Evolutionary conservation across 2,797 vertebrate species (phyloP).

Genomic region (Hirundo rustica): DNA sequence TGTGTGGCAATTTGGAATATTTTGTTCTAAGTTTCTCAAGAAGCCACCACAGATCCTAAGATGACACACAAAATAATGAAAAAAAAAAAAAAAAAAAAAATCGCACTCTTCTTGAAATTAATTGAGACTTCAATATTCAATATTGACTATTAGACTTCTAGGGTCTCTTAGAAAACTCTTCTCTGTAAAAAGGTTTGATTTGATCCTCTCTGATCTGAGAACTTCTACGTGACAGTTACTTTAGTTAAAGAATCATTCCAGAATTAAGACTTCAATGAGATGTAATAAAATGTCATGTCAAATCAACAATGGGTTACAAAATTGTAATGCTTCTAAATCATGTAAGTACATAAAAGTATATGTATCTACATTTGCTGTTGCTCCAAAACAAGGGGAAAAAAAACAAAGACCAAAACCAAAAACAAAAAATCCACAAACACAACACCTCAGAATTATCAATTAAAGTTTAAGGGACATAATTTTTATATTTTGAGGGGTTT

Average conservation of each 20-base stretch:
- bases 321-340: not conserved
- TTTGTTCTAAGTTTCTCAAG: not conserved
- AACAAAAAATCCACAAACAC: too few species aligned
- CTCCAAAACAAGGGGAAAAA: not conserved
- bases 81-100: too few species aligned
- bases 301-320: not conserved
- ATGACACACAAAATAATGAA: not conserved
- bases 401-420: too few species aligned
- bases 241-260: not conserved
- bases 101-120: not conserved
- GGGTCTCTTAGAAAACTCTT: not conserved
- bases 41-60: not conserved
- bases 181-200: not conserved
- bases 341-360: not conserved
- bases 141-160: not conserved
- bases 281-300: not conserved
- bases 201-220: not conserved
- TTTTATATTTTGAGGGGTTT: not conserved
- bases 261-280: not conserved
- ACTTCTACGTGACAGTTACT: not conserved
- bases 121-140: not conserved
- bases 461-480: not conserved
- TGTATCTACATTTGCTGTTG: not conserved
- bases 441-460: not conserved
- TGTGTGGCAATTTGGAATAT: not conserved